These are phyloP conservation scores for Anolis carolinensis DNA, from an alignment of 2,113 vertebrate genomes.

Conservation along the genomic window DNA sequence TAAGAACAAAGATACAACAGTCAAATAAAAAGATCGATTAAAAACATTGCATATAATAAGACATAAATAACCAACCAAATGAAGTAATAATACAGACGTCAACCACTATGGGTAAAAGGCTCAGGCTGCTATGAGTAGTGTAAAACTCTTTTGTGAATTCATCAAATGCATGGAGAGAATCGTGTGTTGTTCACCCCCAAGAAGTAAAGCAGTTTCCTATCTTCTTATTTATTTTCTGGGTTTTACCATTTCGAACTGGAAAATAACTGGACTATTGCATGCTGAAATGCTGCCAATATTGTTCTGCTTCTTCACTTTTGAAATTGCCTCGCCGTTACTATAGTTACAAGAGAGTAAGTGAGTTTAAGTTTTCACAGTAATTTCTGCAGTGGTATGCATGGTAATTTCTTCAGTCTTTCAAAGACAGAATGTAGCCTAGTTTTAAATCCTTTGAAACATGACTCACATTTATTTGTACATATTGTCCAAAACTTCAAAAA, in stretches of 20 bases:
- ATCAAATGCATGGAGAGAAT: background rate
- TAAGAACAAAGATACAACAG: too few species aligned
- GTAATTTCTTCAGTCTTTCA: background rate
- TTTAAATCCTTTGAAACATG: background rate
- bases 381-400: background rate
- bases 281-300: background rate
- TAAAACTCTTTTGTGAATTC: background rate
- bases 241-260: too few species aligned
- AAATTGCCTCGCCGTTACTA: conserved; percentile 9
- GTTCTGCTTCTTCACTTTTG: background rate
- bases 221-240: background rate
- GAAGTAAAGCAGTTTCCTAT: background rate
- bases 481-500: background rate
- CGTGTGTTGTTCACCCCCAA: background rate
- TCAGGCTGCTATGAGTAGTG: too few species aligned
- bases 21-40: too few species aligned
- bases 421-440: background rate
- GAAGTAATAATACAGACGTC: too few species aligned
- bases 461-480: background rate
- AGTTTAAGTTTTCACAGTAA: background rate
- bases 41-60: too few species aligned
- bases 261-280: too few species aligned
- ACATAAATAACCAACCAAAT: too few species aligned
- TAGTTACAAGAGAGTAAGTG: conserved; percentile 4
- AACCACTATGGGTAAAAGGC: too few species aligned